Conservation (phyloP, 1,140 invertebrate genomes). For the Diorhabda sublineata region DNA sequence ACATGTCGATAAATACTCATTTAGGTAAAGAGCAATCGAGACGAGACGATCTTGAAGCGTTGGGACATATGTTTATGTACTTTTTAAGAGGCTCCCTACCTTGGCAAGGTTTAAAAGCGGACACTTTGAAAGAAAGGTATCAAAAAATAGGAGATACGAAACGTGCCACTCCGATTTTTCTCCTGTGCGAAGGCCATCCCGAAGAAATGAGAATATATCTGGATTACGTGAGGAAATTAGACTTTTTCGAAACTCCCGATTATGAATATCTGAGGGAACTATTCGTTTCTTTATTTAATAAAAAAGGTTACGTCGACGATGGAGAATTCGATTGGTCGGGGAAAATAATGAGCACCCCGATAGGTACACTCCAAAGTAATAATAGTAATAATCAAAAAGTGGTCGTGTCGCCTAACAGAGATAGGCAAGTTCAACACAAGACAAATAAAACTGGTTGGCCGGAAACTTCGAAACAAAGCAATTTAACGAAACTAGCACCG, state of each 20-base stretch:
- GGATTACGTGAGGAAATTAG: conserved; percentile 92
- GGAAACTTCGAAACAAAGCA: conserved; percentile 55
- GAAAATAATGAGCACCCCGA: conserved; percentile 68
- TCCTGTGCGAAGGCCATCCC: conserved; percentile 96
- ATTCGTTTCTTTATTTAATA: conserved; percentile 92
- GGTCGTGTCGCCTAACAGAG: neutral
- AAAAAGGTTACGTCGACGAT: conserved; percentile 88
- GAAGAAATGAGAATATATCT: conserved; percentile 97
- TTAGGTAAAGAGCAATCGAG: conserved; percentile 99
- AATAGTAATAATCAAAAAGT: neutral
- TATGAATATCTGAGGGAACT: conserved; percentile 96
- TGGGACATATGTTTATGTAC: conserved; percentile 99
- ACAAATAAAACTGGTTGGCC: conserved; percentile 49
- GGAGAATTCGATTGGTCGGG: conserved; percentile 98
- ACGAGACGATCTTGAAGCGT: conserved; percentile 96
- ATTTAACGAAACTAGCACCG: conserved; percentile 76
- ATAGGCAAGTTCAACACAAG: conserved; percentile 19
- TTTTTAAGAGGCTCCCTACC: conserved; percentile 97
- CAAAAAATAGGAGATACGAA: conserved; percentile 99
- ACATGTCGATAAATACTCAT: conserved; percentile 99
- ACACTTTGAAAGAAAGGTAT: conserved; percentile 98
- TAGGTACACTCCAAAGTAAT: conserved; percentile 10
- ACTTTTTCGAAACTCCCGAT: conserved; percentile 99
- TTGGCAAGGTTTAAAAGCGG: conserved; percentile 99
- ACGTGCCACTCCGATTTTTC: conserved; percentile 94